Evolutionary conservation across 23 tunicate genomes (phyloP).

Genomic region (Halocynthia aurantium): DNA sequence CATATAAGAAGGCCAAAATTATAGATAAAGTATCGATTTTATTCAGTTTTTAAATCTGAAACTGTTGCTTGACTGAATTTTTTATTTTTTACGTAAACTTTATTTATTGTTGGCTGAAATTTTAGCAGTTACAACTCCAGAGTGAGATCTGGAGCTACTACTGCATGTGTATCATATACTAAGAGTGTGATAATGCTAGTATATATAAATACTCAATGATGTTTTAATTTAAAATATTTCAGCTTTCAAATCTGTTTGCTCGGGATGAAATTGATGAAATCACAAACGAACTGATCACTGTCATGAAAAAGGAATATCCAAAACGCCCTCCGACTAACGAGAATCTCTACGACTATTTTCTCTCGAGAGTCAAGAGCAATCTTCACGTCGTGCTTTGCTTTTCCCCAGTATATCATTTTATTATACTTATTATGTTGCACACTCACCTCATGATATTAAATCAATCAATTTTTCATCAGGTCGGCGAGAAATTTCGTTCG

Average conservation of each 20-base stretch:
- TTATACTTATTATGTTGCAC: neutral
- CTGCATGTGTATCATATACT: too few species aligned
- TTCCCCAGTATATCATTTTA: constrained; percentile 41
- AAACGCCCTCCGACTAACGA: constrained; percentile 82
- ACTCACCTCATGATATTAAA: neutral
- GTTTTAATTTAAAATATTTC: neutral
- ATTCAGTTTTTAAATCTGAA: too few species aligned
- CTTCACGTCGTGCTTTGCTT: constrained; percentile 84
- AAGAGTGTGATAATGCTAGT: too few species aligned
- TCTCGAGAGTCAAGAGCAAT: constrained; percentile 71
- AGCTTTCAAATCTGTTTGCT: constrained; percentile 87
- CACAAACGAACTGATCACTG: constrained; percentile 61
- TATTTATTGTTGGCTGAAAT: too few species aligned
- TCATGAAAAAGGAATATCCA: constrained; percentile 89
- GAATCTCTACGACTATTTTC: constrained; percentile 84
- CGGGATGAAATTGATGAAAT: constrained; percentile 90
- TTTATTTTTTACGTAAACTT: too few species aligned
- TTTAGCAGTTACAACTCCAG: too few species aligned
- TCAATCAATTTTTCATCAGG: constrained; percentile 25
- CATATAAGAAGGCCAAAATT: too few species aligned
- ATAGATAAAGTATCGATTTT: too few species aligned
- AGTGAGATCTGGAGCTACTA: too few species aligned
- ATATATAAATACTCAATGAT: neutral
- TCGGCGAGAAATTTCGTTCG: constrained; percentile 82
- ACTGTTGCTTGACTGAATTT: too few species aligned